Evolutionary conservation across 1,140 invertebrate genomes (phyloP), one percentile per base, ranked within the genome.

Genomic region (Eufriesea mexicana): DNA sequence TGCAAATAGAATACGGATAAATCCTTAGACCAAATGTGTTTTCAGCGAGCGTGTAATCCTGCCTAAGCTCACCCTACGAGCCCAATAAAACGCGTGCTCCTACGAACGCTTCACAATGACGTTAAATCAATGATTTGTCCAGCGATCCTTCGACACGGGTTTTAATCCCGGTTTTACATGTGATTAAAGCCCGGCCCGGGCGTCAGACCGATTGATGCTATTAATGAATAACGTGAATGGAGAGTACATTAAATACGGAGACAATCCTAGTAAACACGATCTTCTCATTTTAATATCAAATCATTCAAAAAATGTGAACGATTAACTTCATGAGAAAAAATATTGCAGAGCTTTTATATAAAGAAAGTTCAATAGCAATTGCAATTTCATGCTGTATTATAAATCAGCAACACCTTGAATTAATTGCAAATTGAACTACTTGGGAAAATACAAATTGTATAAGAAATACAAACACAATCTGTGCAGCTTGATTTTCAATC

Each of bases 101-200:
- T 79, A 47, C 81, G 80, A 88, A 82, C 47, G 81, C 54, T 84
- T 84, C 70, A 84, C 88, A 88, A 86, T 83, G 59, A 79, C 76
- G 82, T 66, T 79, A 89, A 90, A 90, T 91, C 90, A 90, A 86
- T 86, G 87, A 90, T 90, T 91, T 89, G 87, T 83, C 61, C 87
- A 82, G 71, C 70, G 45, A 68, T 79, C 54, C 81, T 84, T 74
- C 71, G 61, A 72, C 67, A 68, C 57, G 28, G 59, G 76, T 75
- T 86, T 86, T 89, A 91, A 91, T 90, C 89, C 87, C 70, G 82
- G 75, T 89, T 87, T 90, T 91, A 90, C 89, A 91, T 90, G 83
- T 85, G 88, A 91, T 91, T 91, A 89, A 84, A 87, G 57, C 0
- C 35, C 62, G 64, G 64, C 57, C 45, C 51, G 78, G 86, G 84